Percentiles rank a stretch among this genome's conserved stretches.
phyloP scores from a whole-genome alignment of 2,888 invertebrate genomes.

The Drosophila fulvimacula region DNA sequence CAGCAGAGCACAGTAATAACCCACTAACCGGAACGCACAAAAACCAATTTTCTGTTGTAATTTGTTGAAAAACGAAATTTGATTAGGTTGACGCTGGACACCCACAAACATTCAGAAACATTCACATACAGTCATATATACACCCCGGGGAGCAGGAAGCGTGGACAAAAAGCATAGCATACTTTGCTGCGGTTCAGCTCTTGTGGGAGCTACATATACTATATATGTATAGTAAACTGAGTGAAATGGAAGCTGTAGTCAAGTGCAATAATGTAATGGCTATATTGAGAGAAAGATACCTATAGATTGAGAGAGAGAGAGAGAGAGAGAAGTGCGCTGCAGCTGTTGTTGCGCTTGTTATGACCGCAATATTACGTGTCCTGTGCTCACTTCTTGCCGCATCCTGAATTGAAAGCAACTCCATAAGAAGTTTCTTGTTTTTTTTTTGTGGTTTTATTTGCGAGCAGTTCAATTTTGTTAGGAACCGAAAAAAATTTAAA shows the following conservation, averaged over 20 bases:
- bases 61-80: slow-evolving; percentile 58
- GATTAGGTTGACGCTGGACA: slow-evolving; percentile 45
- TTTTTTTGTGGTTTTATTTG: slow-evolving; percentile 38
- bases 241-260: slow-evolving; percentile 67
- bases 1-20: slow-evolving; percentile 5
- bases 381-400: slow-evolving; percentile 48
- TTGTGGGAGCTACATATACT: not conserved
- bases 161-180: slow-evolving; percentile 31
- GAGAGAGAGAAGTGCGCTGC: not conserved
- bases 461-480: slow-evolving; percentile 56
- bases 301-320: slow-evolving; percentile 7
- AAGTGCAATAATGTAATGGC: slow-evolving; percentile 76
- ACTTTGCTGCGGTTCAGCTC: slow-evolving; percentile 51
- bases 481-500: not conserved
- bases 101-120: not conserved
- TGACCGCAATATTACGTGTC: slow-evolving; percentile 71
- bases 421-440: slow-evolving; percentile 38
- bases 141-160: slow-evolving; percentile 2
- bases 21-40: slow-evolving; percentile 36
- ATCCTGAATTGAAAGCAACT: slow-evolving; percentile 49
- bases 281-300: slow-evolving; percentile 44
- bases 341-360: slow-evolving; percentile 40
- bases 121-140: not conserved
- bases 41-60: slow-evolving; percentile 59
- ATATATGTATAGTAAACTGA: slow-evolving; percentile 14